Evolutionary conservation across 2,888 invertebrate genomes (phyloP).

Genomic region (Linnaemya tessellans): DNA sequence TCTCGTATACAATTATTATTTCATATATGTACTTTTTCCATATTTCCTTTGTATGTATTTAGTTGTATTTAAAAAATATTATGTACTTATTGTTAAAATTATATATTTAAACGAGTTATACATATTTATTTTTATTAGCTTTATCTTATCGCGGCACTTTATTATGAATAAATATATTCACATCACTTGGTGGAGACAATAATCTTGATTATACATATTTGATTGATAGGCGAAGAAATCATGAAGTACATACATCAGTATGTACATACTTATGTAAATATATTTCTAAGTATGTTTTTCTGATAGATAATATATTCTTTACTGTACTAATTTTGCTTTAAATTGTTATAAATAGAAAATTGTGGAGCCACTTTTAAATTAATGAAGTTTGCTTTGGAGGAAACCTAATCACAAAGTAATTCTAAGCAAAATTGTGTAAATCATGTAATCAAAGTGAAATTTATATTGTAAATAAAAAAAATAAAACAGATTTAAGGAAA

Average conservation of each 20-base stretch:
- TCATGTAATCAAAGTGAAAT: too few relatives aligned
- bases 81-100: slow-evolving; percentile 1
- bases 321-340: background rate
- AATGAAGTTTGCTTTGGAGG: too few relatives aligned
- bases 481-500: too few relatives aligned
- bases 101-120: background rate
- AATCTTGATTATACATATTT: slow-evolving; percentile 33
- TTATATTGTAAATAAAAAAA: too few relatives aligned
- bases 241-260: background rate
- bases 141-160: slow-evolving; percentile 34
- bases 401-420: too few relatives aligned
- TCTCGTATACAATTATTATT: background rate
- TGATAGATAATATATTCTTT: background rate
- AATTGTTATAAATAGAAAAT: slow-evolving; percentile 16
- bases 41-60: background rate
- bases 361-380: slow-evolving; percentile 12
- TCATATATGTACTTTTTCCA: slow-evolving; percentile 8
- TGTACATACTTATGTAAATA: background rate
- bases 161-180: slow-evolving; percentile 5
- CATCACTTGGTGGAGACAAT: slow-evolving; percentile 8
- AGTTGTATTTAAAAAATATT: background rate
- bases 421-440: too few relatives aligned
- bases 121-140: slow-evolving; percentile 17
- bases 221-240: slow-evolving; percentile 29
- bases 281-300: background rate